These are phyloP conservation scores for Tamandua tetradactyla DNA, from an alignment of 2,797 vertebrate species.

Conservation along the genomic window DNA sequence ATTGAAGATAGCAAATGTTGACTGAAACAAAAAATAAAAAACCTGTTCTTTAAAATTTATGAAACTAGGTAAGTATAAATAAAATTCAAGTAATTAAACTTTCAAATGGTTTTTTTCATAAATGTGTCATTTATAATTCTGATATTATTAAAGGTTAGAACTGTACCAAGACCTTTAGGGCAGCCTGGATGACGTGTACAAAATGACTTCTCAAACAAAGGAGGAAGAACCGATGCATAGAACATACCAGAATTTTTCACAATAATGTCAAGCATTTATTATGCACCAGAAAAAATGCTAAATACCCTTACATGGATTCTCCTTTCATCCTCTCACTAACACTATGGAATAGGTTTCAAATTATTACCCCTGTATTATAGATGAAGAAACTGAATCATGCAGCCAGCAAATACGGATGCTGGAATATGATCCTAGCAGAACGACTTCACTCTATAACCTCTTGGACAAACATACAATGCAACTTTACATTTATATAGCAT, in stretches of 20 bases:
- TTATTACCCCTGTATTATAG: not conserved
- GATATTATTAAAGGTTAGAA: not conserved
- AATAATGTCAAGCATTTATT: not conserved
- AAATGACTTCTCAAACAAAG: not conserved
- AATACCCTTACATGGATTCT: not conserved
- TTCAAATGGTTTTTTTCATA: not conserved
- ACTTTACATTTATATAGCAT: not conserved
- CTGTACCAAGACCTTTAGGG: not conserved
- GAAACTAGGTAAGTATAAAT: conserved; percentile 35
- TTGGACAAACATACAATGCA: not conserved
- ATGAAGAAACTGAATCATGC: not conserved
- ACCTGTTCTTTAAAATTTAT: not conserved
- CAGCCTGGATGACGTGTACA: not conserved
- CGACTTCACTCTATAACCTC: not conserved
- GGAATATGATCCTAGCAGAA: not conserved
- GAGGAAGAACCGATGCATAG: not conserved
- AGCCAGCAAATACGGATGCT: not conserved
- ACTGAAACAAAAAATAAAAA: not conserved
- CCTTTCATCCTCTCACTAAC: not conserved
- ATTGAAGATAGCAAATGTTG: not conserved
- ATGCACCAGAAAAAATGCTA: not conserved
- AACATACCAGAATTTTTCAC: not conserved
- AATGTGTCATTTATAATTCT: not conserved
- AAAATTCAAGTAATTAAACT: conserved; percentile 27
- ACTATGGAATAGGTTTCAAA: not conserved